phyloP scores from a whole-genome alignment of 2,797 vertebrate species.

The Acipenser oxyrinchus region DNA sequence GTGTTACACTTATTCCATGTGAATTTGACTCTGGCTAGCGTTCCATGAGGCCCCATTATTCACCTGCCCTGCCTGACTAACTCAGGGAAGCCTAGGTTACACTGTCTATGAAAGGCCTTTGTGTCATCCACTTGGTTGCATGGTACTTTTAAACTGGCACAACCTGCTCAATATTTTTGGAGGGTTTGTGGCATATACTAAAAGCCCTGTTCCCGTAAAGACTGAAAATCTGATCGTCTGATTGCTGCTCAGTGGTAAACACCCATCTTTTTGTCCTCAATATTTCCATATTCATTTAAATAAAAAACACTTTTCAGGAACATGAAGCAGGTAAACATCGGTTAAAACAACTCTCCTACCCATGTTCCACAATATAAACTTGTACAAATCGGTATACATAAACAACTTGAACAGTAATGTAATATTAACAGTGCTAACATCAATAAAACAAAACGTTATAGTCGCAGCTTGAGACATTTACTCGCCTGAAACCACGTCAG shows the following conservation, averaged over 20 bases:
- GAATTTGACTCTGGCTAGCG: constrained; percentile 57
- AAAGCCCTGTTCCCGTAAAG: neutral
- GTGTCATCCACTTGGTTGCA: constrained; percentile 42
- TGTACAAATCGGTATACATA: no score
- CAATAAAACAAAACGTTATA: no score
- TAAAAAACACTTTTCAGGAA: no score
- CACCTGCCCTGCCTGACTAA: constrained; percentile 52
- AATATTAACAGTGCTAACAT: no score
- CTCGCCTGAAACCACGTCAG: no score
- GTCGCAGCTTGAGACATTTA: no score
- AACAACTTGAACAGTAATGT: no score
- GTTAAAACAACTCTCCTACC: no score
- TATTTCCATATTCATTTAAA: no score
- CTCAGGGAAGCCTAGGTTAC: constrained; percentile 46
- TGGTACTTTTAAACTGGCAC: constrained; percentile 40
- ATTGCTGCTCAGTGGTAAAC: constrained; percentile 40
- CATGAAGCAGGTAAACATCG: no score
- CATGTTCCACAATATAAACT: no score
- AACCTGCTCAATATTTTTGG: constrained; percentile 23
- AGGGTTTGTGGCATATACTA: constrained; percentile 1
- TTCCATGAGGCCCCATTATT: constrained; percentile 45
- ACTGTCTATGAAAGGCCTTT: constrained; percentile 56
- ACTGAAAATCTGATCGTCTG: constrained; percentile 3
- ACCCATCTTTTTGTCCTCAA: no score
- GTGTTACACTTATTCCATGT: constrained; percentile 56